Evolutionary conservation across 2,888 invertebrate genomes (phyloP).

Genomic region (Drosophila putrida): DNA sequence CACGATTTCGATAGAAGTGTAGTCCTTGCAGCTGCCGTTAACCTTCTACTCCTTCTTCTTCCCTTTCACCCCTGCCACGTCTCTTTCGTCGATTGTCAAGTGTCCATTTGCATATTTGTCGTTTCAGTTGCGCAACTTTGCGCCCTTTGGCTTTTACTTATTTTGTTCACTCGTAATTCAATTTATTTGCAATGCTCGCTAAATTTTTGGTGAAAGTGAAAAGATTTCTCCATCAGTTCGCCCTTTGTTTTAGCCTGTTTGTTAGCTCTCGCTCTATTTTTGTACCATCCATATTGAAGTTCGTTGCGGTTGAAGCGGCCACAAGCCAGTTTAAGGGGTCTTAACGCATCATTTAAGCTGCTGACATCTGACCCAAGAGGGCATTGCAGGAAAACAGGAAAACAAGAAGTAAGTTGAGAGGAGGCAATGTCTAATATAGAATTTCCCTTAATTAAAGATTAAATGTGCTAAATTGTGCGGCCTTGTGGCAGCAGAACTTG

Average conservation of each 20-base stretch:
- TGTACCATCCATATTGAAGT: conserved; percentile 50
- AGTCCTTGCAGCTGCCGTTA: conserved; percentile 25
- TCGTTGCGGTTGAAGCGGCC: conserved; percentile 64
- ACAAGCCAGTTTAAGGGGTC: conserved; percentile 62
- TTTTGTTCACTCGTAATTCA: conserved; percentile 68
- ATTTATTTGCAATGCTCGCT: conserved; percentile 72
- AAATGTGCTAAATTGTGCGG: conserved; percentile 68
- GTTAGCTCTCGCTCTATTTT: conserved; percentile 16
- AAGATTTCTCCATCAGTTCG: conserved; percentile 43
- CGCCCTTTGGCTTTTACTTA: conserved; percentile 43
- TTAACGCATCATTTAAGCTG: conserved; percentile 79
- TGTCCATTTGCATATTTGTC: conserved; percentile 76
- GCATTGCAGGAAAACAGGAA: neutral
- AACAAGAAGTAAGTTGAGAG: neutral
- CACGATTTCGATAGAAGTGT: conserved; percentile 12
- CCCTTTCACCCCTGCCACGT: neutral
- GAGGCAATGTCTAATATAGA: neutral
- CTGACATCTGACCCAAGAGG: conserved; percentile 39
- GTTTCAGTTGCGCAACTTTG: conserved; percentile 60
- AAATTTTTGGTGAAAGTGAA: conserved; percentile 30
- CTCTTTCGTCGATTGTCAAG: conserved; percentile 46
- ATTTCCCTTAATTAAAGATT: conserved; percentile 73
- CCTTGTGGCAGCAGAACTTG: conserved; percentile 39
- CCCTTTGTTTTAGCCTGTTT: conserved; percentile 20
- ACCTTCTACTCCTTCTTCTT: neutral